Base-by-base conservation (phyloP, 2,113 vertebrate species). In the Nipponia nippon region DNA sequence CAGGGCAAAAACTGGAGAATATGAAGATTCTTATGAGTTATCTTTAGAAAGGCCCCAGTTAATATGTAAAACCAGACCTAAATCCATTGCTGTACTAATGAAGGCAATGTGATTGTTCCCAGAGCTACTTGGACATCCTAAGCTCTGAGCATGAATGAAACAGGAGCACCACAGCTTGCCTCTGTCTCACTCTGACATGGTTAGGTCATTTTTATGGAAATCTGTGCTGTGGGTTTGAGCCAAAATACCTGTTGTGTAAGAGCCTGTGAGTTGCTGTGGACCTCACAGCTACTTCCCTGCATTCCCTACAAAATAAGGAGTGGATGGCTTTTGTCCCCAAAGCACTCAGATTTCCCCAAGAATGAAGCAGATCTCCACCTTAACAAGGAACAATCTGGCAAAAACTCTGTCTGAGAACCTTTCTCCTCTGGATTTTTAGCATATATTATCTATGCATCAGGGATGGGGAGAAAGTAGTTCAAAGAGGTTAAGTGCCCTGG, bases 1-100 rank as follows among this genome's bases (percentile, higher is more conserved):
- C 93, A n/a, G 96, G 79, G 22, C 83, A 13, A 98, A 98, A 92
- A 98, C 97, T 97, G 49, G 97, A 98, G 29, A 98, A 98, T 76
- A 97, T 98, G 97, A 97, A 98, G 97, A 97, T 98, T 52, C 16
- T 58, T 69, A 8, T n/a, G 27, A 83, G 11, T 32, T 40, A 29
- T 59, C 19, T 73, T 78, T 50, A 75, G 62, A 50, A 75, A 73
- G 72, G 17, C 11, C 17, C 9, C 36, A 32, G 38, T 32, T 69
- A 69, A 46, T 40, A 69, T 6, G 13, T 40, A 69, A 69, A 63
- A 27, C 63, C 9, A 78, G 26, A 53, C 13, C 11, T 13, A 59
- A 56, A 16, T 63, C 49, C 38, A 42, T 15, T 50, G 16, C 32
- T 61, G 5, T 56, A 18, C 23, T 79, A 47, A 58, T 0, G 3